Percentiles rank a stretch among this genome's conserved stretches.
These are phyloP conservation scores for Syndactyla subalaris DNA, from an alignment of 2,797 vertebrate species.

Conservation along the genomic window DNA sequence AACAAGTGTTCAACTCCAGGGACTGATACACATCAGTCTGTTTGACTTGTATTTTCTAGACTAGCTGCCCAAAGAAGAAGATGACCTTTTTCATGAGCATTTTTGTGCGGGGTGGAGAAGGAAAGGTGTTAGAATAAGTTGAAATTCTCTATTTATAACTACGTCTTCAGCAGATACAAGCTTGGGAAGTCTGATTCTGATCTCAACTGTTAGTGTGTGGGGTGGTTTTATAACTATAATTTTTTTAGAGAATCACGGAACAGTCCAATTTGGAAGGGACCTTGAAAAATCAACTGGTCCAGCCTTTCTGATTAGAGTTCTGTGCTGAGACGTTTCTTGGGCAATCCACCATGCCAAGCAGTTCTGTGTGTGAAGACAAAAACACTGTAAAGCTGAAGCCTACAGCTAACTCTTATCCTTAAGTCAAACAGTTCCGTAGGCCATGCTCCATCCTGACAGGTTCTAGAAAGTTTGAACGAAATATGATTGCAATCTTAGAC, in stretches of 20 bases:
- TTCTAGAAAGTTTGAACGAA: slow-evolving; percentile 27
- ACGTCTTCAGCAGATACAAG: background rate
- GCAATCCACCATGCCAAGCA: background rate
- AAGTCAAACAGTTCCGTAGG: background rate
- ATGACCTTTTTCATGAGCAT: background rate
- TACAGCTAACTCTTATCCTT: background rate
- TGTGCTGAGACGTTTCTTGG: background rate
- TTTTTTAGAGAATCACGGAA: background rate
- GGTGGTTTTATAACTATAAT: background rate
- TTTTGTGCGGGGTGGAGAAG: background rate
- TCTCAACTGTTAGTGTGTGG: background rate
- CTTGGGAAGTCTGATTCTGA: background rate
- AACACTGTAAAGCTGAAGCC: background rate
- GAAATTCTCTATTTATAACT: background rate
- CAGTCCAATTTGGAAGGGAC: background rate
- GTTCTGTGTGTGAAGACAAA: background rate
- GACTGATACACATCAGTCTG: background rate
- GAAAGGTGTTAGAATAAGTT: background rate
- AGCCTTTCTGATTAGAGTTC: background rate
- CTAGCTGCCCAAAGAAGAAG: background rate
- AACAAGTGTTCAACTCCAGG: background rate
- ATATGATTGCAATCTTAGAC: slow-evolving; percentile 2
- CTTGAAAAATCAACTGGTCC: background rate
- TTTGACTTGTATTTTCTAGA: background rate
- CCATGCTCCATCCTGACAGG: background rate